Evolutionary conservation across 2,113 vertebrate genomes (phyloP).

Genomic region (Gallinago media): DNA sequence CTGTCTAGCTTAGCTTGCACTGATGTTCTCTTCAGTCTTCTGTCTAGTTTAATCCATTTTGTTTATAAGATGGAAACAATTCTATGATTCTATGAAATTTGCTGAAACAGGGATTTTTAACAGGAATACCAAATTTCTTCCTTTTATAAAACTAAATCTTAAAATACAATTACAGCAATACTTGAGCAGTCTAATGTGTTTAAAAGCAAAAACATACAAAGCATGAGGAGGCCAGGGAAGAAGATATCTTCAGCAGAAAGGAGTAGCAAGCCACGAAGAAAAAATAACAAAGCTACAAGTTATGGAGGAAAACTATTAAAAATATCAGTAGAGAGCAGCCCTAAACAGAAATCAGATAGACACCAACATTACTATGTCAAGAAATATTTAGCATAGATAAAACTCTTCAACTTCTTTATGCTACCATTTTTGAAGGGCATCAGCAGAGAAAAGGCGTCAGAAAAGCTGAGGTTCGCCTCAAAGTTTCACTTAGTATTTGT

Average conservation of each 20-base stretch:
- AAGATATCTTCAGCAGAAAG: neutral
- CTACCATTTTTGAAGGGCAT: neutral
- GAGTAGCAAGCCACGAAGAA: neutral
- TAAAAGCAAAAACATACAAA: neutral
- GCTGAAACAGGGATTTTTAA: neutral
- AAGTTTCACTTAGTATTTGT: neutral
- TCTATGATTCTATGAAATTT: neutral
- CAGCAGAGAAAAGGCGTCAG: neutral
- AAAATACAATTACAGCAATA: neutral
- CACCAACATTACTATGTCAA: neutral
- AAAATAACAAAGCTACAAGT: neutral
- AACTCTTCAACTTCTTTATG: neutral
- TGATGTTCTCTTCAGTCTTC: neutral
- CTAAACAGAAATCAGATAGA: neutral
- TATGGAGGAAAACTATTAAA: neutral
- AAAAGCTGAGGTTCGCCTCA: neutral
- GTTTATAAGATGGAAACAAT: neutral
- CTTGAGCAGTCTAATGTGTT: neutral
- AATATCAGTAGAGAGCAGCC: neutral
- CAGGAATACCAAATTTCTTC: neutral
- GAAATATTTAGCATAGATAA: neutral
- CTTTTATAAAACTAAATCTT: neutral
- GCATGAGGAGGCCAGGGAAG: neutral
- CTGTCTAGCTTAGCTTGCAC: neutral
- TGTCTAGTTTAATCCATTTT: neutral